Conservation (phyloP, 2,797 vertebrate species). For the Lemur catta region DNA sequence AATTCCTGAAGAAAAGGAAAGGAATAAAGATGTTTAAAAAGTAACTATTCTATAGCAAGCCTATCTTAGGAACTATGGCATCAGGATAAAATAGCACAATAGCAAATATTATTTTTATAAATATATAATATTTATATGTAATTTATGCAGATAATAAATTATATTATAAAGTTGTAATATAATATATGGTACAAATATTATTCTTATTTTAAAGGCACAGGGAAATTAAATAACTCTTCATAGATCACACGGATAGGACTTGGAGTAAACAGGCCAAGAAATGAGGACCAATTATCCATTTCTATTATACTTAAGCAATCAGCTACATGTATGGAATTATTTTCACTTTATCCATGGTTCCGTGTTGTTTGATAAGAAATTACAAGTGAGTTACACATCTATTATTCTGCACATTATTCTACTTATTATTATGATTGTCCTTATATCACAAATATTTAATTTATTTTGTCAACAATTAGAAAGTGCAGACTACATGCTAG, state of each 20-base stretch:
- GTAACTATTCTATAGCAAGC: background rate
- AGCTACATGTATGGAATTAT: background rate
- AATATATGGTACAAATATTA: background rate
- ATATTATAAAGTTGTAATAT: background rate
- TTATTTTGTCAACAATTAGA: constrained; percentile 1
- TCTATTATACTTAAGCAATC: background rate
- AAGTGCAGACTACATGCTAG: background rate
- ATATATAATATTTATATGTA: background rate
- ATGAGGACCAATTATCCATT: background rate
- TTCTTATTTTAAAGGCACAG: background rate
- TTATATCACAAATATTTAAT: background rate
- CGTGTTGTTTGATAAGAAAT: background rate
- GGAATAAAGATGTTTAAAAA: background rate
- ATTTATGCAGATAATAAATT: background rate
- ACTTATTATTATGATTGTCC: background rate
- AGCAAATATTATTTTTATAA: background rate
- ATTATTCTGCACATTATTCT: background rate
- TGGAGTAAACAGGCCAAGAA: background rate
- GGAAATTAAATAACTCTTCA: background rate
- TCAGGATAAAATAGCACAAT: background rate
- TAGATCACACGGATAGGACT: background rate
- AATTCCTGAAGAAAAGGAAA: background rate
- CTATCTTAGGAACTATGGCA: background rate
- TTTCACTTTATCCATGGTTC: background rate
- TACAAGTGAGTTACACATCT: background rate